Conservation (phyloP, 2,797 vertebrate genomes). For the Anabas testudineus region DNA sequence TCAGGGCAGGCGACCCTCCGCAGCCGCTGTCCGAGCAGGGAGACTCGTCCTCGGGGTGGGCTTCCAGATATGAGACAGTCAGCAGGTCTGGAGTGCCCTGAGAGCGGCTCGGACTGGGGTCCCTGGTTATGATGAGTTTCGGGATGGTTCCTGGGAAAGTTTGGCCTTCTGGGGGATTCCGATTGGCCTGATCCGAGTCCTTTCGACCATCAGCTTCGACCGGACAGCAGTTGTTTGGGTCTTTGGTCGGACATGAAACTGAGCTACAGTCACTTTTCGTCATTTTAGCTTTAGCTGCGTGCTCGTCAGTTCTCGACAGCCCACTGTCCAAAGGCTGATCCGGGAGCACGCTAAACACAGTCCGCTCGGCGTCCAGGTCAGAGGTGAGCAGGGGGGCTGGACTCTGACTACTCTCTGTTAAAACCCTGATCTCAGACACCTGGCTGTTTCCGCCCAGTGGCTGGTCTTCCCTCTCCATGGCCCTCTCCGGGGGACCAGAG, state of each 20-base stretch:
- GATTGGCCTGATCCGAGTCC: constrained; percentile 23
- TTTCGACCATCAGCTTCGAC: constrained; percentile 5
- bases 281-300: constrained; percentile 45
- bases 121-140: constrained; percentile 90
- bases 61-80: constrained; percentile 65
- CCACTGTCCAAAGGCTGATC: constrained; percentile 24
- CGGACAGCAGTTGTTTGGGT: constrained; percentile 3
- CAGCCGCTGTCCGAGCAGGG: constrained; percentile 89
- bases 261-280: constrained; percentile 61
- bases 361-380: constrained; percentile 53
- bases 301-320: background rate
- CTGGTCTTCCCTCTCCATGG: constrained; percentile 84
- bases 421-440: constrained; percentile 23
- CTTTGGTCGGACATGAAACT: constrained; percentile 15
- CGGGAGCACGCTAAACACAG: constrained; percentile 31
- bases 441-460: constrained; percentile 57
- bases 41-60: constrained; percentile 81
- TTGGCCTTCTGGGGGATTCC: constrained; percentile 42
- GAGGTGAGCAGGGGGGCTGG: constrained; percentile 23
- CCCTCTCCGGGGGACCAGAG: constrained; percentile 69
- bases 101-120: constrained; percentile 76
- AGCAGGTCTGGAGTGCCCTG: constrained; percentile 37
- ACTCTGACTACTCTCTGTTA: constrained; percentile 20
- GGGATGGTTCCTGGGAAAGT: constrained; percentile 84
- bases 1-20: constrained; percentile 85